Base-by-base conservation (phyloP, 2,797 vertebrate species). In the Enteromius treurensis region DNA sequence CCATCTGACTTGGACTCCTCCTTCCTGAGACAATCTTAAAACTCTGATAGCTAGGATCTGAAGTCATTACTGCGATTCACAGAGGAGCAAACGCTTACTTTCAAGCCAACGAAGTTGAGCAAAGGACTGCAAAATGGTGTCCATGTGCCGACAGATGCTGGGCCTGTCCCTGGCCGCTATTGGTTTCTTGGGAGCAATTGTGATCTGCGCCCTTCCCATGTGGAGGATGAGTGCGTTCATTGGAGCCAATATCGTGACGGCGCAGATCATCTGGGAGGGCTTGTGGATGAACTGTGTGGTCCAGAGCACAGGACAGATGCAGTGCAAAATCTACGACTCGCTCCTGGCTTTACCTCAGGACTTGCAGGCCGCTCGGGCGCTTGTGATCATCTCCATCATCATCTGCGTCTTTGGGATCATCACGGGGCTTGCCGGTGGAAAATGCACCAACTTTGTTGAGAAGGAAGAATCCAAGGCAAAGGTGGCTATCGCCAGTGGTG, bases 241-340 rank as follows among this genome's bases (percentile, higher is more conserved):
- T 0, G 97, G 97, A 8, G 96, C 96, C 94, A 98, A 97, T 93
- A 99, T 99, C 7, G 96, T 99, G 91, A 95, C 95, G 0, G 96
- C 97, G 0, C 97, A 99, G 92, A 92, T 93, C 87, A 94, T 96
- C 88, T 99, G 97, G 97, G 97, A 99, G 58, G 98, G 98, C 62
- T 89, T 99, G 80, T 99, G 98, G 98, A 98, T 99, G 97, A 96
- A 90, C 93, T 99, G 98, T 11, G 97, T 98, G 90, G 96, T 90
- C 77, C 98, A 98, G 93, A 99, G 98, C 90, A 99, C 98, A 0
- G 98, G 98, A 0, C 98, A 99, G 93, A 98, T 99, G 96, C 98
- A 98, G 87, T 99, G 97, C 90, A 97, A 97, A 90, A 92, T 98
- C 90, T 97, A 98, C 9, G 97, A 98, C 85, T 98, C 97, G 0